Base-by-base conservation (phyloP, 2,797 vertebrate species). In the Moxostoma hubbsi region DNA sequence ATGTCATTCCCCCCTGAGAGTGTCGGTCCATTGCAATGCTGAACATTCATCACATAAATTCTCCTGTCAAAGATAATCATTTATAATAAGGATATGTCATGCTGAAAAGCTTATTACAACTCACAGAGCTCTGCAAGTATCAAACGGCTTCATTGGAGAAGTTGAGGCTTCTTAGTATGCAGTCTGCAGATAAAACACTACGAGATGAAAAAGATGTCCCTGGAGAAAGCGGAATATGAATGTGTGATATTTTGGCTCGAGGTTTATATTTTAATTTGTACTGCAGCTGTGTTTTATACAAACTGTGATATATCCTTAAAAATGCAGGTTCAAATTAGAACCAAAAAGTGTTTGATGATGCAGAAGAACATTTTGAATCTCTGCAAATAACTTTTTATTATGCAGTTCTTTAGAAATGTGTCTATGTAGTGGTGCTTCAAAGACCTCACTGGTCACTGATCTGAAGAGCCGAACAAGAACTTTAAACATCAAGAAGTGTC, bases 151-250 rank as follows among this genome's bases (percentile, higher is more conserved):
- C 54, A 68, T 81, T 11, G 65, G 24, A 65, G 54, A 50, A 62
- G 54, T 51, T 9, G 15, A n/a, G 2, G 58, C n/a, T 36, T 49
- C 24, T 55, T 71, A 74, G 53, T 13, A 73, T 67, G 64, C 71
- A 80, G 77, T 24, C 24, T 57, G 57, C 57, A 18, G 57, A 81
- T 81, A 67, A 83, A 84, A 74, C 45, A 54, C 18, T 12, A 8
- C 2, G 13, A 83, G 75, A 73, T 73, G 64, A 74, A 76, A 75
- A 73, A 50, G n/a, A 10, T 5, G 36, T 12, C 79, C 65, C 47
- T 10, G 62, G 73, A 51, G 72, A 70, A 24, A n/a, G 9, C 47
- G 13, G 13, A 46, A 67, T 80, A 68, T 49, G 36, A 47, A 7
- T 0, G 2, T 46, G 68, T 61, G 43, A 54, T 36, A 57, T 61